These are phyloP conservation scores for Saxidomus purpurata DNA, from an alignment of 1,140 invertebrate genomes.

Conservation along the genomic window DNA sequence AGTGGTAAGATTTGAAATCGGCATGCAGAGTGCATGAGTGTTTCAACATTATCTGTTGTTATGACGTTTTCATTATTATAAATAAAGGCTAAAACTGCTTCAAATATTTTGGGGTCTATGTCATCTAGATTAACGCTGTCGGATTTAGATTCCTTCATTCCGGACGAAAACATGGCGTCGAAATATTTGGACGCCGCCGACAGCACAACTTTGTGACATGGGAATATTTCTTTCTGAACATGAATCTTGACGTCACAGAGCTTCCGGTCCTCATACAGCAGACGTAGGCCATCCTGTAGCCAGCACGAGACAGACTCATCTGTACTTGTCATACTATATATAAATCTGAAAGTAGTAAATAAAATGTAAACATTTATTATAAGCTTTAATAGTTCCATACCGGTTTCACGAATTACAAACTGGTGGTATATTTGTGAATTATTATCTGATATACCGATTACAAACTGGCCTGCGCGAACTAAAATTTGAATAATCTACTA, in stretches of 20 bases:
- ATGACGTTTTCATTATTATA: slow-evolving; percentile 70
- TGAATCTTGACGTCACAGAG: slow-evolving; percentile 71
- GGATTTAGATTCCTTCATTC: slow-evolving; percentile 72
- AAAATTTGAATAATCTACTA: too few species aligned
- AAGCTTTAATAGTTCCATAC: too few species aligned
- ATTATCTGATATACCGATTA: too few species aligned
- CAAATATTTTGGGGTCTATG: slow-evolving; percentile 64
- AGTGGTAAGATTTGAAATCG: slow-evolving; percentile 94
- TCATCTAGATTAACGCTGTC: slow-evolving; percentile 65
- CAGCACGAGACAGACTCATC: not conserved
- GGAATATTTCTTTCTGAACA: slow-evolving; percentile 70
- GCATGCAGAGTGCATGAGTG: slow-evolving; percentile 93
- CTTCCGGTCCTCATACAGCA: slow-evolving; percentile 32
- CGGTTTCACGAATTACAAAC: too few species aligned
- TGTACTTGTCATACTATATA: not conserved
- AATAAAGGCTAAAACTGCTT: slow-evolving; percentile 69
- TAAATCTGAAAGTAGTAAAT: too few species aligned
- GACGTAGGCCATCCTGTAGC: slow-evolving; percentile 10
- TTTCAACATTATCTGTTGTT: slow-evolving; percentile 90
- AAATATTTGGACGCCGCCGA: slow-evolving; percentile 78
- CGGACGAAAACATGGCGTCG: slow-evolving; percentile 80
- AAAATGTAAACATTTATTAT: too few species aligned
- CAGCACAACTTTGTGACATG: slow-evolving; percentile 76
- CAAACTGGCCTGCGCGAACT: too few species aligned
- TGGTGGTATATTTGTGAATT: too few species aligned